Evolutionary conservation across 2,888 invertebrate species (phyloP), one percentile per base, ranked within the genome.

Genomic region (Protonemura montana): DNA sequence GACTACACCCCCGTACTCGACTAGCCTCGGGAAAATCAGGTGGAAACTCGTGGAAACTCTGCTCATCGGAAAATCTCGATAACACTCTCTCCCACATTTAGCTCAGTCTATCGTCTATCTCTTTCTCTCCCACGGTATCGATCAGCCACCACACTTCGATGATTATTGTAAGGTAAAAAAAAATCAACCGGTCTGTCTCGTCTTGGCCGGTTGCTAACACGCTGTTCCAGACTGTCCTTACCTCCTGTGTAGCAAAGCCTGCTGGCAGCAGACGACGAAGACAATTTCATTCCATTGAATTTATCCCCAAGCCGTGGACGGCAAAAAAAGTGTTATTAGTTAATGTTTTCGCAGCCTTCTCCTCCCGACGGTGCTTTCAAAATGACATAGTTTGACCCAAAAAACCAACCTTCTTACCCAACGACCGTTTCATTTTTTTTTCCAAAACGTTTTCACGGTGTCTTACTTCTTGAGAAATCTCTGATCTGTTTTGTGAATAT

Each of bases 311-410:
- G 59, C 21, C 59, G 59, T 59, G 6, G 59, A 59, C 59, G 13
- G 41, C 41, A 59, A 13, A 59, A 59, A 59, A 59, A 59, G 21
- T 13, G 59, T 59, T 59, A 59, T 59, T 59, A 59, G 59, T 59
- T 59, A 59, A 78, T 78, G 78, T 78, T 78, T 78, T 78, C 28
- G 78, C 78, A 7, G 78, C 10, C 26, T 2, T 2, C 78, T 5
- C 78, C 27, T 7, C 78, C 7, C 78, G n/a, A 26, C 28, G n/a
- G n/a, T n/a, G 59, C 59, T 59, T 59, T 16, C 16, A 2, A 78
- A 78, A 78, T 78, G 78, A 78, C 78, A 78, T 78, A 28, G 78
- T 28, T 78, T 78, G 78, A 78, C 78, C 78, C 78, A 0, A 1
- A 10, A 78, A 26, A 78, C 3, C 27, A 78, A 78, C 78, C 78